Conservation (phyloP, 2,113 vertebrate species). For the Rhea pennata region DNA sequence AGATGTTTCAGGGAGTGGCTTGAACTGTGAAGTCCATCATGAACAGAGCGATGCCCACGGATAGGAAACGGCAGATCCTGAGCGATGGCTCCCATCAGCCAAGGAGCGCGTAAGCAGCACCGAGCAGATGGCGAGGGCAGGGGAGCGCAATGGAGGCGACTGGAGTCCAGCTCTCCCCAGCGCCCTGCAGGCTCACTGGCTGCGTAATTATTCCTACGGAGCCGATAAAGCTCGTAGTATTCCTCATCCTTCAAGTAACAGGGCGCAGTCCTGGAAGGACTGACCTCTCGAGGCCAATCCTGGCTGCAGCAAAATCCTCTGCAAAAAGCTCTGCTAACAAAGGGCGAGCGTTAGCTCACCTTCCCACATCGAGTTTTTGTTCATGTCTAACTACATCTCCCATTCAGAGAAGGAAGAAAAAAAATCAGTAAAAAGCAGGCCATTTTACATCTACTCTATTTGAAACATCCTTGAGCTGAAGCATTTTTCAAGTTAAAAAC, state of each 20-base stretch:
- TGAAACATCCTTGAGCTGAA: background rate
- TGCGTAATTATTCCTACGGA: constrained; percentile 31
- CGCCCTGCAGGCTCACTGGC: constrained; percentile 44
- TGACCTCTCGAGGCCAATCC: constrained; percentile 3
- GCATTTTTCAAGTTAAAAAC: background rate
- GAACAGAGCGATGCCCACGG: background rate
- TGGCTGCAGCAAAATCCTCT: background rate
- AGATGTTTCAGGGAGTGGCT: background rate
- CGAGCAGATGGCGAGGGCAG: constrained; percentile 62
- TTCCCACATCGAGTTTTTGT: background rate
- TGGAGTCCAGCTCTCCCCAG: background rate
- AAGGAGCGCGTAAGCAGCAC: background rate
- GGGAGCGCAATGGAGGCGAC: background rate
- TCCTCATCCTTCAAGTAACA: constrained; percentile 41
- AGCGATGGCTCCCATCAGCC: background rate
- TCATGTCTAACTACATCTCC: background rate
- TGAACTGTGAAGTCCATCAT: background rate
- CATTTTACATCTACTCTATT: background rate
- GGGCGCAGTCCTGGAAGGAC: constrained; percentile 11
- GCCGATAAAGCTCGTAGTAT: background rate
- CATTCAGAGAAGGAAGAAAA: background rate
- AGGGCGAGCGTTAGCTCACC: background rate
- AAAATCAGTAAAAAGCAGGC: background rate
- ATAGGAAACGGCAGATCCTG: background rate
- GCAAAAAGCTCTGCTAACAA: background rate